Percentiles rank a stretch among this genome's conserved stretches.
Conservation (phyloP, 1,140 invertebrate species). For the honey bee (Apis mellifera) region DNA sequence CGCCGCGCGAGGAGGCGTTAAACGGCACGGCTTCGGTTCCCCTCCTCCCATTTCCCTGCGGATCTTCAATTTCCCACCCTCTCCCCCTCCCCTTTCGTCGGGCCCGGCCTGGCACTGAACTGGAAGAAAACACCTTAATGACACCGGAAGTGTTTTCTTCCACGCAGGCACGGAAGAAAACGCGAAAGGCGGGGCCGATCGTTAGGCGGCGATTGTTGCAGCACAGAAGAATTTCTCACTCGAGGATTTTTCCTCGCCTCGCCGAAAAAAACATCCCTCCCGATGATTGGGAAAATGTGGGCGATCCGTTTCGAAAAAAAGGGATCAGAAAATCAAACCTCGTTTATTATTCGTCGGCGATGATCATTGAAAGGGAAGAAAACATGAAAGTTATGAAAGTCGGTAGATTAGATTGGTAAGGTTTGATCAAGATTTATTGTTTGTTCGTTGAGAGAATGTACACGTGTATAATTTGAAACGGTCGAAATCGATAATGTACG, state of each 20-base stretch:
- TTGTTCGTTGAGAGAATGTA: no score
- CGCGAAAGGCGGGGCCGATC: neutral
- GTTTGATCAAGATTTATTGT: no score
- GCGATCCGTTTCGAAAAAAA: no score
- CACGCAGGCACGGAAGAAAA: no score
- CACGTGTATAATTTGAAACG: neutral
- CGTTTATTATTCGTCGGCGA: no score
- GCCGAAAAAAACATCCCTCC: neutral
- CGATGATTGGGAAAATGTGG: neutral
- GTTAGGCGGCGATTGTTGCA: constrained; percentile 45
- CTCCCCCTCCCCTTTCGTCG: neutral
- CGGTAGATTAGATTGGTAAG: no score
- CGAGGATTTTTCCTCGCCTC: neutral
- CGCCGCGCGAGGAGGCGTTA: constrained; percentile 37
- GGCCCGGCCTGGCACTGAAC: neutral
- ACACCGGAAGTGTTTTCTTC: constrained; percentile 45
- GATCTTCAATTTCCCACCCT: constrained; percentile 29
- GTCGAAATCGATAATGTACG: neutral
- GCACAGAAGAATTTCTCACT: neutral
- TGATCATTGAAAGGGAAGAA: no score
- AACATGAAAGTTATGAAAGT: no score
- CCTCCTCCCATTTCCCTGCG: neutral
- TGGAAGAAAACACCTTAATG: constrained; percentile 51
- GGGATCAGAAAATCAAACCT: no score
- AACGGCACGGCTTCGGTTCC: constrained; percentile 24